Evolutionary conservation across 2,797 vertebrate species (phyloP).

Genomic region (Nyctalus aviator): DNA sequence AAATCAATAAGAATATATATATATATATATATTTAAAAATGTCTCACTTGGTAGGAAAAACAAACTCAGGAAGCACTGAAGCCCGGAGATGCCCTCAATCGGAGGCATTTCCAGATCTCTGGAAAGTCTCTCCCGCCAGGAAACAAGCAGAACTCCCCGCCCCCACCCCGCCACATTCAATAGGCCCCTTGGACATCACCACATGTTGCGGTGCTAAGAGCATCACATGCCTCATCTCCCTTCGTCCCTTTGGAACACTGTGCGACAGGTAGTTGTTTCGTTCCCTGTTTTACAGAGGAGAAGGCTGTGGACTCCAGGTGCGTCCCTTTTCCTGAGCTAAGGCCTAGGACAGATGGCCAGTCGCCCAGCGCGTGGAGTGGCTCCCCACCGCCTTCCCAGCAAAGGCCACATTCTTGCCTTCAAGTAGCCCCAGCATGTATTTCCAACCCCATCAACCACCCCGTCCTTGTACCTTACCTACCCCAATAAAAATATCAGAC

Average conservation of each 20-base stretch:
- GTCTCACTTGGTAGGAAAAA: constrained; percentile 46
- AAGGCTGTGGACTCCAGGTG: background rate
- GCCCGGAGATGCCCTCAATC: background rate
- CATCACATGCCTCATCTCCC: background rate
- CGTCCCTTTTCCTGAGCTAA: background rate
- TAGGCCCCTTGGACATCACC: background rate
- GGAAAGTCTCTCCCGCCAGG: background rate
- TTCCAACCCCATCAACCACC: background rate
- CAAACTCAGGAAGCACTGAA: background rate
- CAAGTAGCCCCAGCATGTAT: background rate
- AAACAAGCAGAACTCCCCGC: background rate
- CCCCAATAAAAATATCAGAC: background rate
- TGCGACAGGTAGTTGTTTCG: background rate
- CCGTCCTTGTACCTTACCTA: background rate
- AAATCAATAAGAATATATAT: too few species aligned
- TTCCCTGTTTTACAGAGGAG: background rate
- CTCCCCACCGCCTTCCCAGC: background rate
- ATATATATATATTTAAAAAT: background rate
- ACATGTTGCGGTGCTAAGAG: background rate
- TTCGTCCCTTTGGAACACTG: background rate
- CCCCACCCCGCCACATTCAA: background rate
- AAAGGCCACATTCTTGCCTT: constrained; percentile 15
- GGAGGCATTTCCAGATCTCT: constrained; percentile 26
- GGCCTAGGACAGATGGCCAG: background rate
- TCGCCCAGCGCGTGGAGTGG: background rate